Base-by-base conservation (phyloP, 1,140 invertebrate genomes). In the Drosophila orena region DNA sequence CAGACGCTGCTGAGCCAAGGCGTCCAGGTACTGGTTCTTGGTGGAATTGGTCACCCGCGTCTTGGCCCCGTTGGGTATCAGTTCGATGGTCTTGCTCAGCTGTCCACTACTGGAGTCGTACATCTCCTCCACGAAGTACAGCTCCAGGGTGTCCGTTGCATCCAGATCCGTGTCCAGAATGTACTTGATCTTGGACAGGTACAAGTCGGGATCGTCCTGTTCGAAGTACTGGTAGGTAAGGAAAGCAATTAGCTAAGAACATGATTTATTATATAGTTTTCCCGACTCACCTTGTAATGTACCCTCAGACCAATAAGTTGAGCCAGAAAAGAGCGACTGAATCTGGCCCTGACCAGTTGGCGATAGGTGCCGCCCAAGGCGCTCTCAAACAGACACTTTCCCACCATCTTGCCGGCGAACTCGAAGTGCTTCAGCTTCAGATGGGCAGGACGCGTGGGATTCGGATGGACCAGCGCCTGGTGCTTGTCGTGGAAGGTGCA, bases 381-480 rank as follows among this genome's bases (percentile, higher is more conserved):
- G 47, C 97, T 97, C 93, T 99, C 98, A 91, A 98, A 98, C 11
- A 92, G 76, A 52, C 91, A 92, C 59, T 92, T 92, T 47, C 97
- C 98, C n/a, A 98, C 97, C 73, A 99, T 95, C 93, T 97, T 96
- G 30, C 98, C 98, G 37, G 98, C 97, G 92, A 98, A 97, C 93
- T 98, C 97, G 92, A 96, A 98, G 92, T 98, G 96, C 85, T 98
- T 97, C 46, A 98, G 81, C 93, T 98, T 98, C 5, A 97, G 92
- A 91, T 96, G 94, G 8, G 94, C 54, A 7, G 96, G 94, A 24
- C 97, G 93, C 85, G 95, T 94, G 14, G 95, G 95, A 93, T 97
- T 97, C 1, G 97, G 97, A 93, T 98, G 97, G n/a, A 98, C 97
- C 70, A 97, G 92, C 0, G 96, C 96, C 90, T 96, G 95, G 61